Conservation (phyloP, 2,113 vertebrate genomes). For the Ellobius talpinus region DNA sequence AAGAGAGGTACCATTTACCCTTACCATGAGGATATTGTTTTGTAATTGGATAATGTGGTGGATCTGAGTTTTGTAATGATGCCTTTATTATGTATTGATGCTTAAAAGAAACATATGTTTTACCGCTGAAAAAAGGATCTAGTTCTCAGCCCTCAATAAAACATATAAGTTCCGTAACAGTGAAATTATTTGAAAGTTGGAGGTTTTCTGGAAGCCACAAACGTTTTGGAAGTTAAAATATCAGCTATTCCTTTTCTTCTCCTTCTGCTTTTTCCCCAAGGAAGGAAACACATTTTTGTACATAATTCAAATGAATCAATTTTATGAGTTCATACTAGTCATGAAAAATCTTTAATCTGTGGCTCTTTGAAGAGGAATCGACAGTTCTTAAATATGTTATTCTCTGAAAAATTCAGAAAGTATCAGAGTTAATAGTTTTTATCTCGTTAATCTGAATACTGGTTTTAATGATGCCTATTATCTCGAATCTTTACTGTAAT, state of each 20-base stretch:
- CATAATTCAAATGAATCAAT: constrained; percentile 30
- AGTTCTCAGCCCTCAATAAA: constrained; percentile 65
- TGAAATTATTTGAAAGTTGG: constrained; percentile 64
- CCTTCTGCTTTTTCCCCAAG: background rate
- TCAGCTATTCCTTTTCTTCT: background rate
- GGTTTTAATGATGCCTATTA: constrained; percentile 58
- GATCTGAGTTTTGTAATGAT: background rate
- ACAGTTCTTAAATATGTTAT: constrained; percentile 36
- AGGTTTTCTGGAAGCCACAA: constrained; percentile 17
- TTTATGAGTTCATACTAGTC: background rate
- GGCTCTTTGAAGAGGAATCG: constrained; percentile 46
- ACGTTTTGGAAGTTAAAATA: background rate
- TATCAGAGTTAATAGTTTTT: constrained; percentile 72
- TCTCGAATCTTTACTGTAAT: background rate
- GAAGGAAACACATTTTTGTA: constrained; percentile 9
- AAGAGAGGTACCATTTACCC: background rate
- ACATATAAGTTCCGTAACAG: constrained; percentile 49
- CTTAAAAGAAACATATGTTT: background rate
- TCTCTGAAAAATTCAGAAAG: constrained; percentile 72
- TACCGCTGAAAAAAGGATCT: constrained; percentile 43
- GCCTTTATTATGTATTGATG: constrained; percentile 47
- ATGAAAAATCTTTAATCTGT: constrained; percentile 14
- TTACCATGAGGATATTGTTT: background rate
- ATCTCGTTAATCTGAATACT: constrained; percentile 73
- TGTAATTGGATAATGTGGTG: background rate